phyloP scores from a whole-genome alignment of 1,140 invertebrate species.

The Ostrea edulis region DNA sequence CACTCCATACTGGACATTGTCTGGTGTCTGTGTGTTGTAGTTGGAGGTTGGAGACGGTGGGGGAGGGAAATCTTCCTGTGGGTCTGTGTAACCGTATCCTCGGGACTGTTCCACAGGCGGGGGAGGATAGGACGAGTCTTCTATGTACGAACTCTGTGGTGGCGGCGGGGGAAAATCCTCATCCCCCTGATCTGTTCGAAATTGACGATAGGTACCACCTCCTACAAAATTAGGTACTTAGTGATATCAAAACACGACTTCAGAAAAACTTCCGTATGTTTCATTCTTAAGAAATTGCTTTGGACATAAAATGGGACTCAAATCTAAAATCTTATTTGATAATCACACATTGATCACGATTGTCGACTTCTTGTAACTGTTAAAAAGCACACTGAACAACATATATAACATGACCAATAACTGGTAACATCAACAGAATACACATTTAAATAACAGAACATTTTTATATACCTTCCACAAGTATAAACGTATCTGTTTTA shows the following conservation, averaged over 20 bases:
- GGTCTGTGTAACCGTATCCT: slow-evolving; percentile 58
- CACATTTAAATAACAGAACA: no score
- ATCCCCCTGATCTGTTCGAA: slow-evolving; percentile 42
- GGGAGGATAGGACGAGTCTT: slow-evolving; percentile 59
- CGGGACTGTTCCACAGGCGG: slow-evolving; percentile 55
- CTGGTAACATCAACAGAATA: no score
- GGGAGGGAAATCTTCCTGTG: slow-evolving; percentile 59
- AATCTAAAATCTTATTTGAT: no score
- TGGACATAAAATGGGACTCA: no score
- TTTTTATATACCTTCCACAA: no score
- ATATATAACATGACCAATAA: no score
- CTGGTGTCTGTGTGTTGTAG: slow-evolving; percentile 55
- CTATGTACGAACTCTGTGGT: slow-evolving; percentile 57
- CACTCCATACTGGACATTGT: slow-evolving; percentile 48
- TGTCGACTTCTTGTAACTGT: no score
- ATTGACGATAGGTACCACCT: slow-evolving; percentile 50
- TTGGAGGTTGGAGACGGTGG: slow-evolving; percentile 65
- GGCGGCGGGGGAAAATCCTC: slow-evolving; percentile 68
- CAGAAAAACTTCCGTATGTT: neutral
- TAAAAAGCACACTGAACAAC: no score
- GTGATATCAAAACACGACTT: neutral
- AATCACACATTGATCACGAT: no score
- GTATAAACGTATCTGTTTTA: no score
- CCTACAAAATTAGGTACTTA: slow-evolving; percentile 6
- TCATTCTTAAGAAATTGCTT: no score